Conservation (phyloP, 2,113 vertebrate species). For the Pavo muticus region DNA sequence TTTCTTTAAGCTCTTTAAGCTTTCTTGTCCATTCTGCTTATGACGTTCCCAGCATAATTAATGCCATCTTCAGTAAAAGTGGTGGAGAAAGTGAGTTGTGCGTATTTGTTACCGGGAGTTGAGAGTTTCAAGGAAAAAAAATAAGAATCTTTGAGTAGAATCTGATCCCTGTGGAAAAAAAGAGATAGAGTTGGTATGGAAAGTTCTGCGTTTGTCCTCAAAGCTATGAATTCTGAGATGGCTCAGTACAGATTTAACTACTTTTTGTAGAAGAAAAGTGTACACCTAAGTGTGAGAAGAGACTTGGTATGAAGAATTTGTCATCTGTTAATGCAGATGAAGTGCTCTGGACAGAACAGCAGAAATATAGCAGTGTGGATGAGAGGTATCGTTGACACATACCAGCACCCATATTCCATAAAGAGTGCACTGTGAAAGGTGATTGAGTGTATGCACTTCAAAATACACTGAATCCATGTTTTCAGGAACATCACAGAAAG, state of each 20-base stretch:
- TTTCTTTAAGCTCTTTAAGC: neutral
- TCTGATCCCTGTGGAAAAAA: neutral
- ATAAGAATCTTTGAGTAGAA: neutral
- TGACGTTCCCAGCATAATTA: neutral
- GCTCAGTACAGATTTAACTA: neutral
- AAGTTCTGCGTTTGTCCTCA: neutral
- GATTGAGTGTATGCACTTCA: neutral
- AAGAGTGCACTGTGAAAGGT: neutral
- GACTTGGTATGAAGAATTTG: neutral
- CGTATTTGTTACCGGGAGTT: neutral
- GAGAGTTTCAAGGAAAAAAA: neutral
- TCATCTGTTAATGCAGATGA: neutral
- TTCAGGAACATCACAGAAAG: neutral
- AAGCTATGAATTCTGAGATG: neutral
- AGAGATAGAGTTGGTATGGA: neutral
- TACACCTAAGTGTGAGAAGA: neutral
- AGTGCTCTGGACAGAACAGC: neutral
- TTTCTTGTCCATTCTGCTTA: neutral
- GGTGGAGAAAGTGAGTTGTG: neutral
- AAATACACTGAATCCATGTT: neutral
- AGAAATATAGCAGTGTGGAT: slow-evolving; percentile 1
- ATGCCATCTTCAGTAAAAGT: neutral
- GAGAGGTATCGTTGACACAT: neutral
- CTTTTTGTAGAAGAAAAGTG: neutral
- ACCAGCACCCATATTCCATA: neutral